Conservation (phyloP, 2,113 vertebrate genomes). For the Acrocephalus arundinaceus region DNA sequence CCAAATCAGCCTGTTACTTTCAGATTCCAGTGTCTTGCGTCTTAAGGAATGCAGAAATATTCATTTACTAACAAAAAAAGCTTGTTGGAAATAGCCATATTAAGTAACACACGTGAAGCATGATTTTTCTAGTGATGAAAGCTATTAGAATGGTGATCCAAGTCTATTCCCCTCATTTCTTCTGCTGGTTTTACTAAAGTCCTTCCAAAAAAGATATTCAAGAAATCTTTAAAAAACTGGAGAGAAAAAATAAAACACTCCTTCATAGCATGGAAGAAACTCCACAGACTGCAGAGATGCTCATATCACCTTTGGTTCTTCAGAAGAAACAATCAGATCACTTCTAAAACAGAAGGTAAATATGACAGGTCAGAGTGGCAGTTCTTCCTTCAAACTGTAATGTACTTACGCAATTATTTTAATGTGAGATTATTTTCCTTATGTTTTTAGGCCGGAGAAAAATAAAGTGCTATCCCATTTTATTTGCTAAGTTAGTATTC, state of each 20-base stretch:
- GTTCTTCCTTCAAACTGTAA: background rate
- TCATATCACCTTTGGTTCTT: conserved; percentile 73
- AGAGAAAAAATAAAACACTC: conserved; percentile 65
- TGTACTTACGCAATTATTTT: background rate
- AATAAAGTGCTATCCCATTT: background rate
- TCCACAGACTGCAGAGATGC: conserved; percentile 67
- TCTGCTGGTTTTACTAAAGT: conserved; percentile 76
- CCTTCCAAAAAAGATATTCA: conserved; percentile 71
- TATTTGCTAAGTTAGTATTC: background rate
- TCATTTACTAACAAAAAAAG: conserved; percentile 70
- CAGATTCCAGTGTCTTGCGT: conserved; percentile 67
- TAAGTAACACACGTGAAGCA: conserved; percentile 70
- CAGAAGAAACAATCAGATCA: conserved; percentile 81
- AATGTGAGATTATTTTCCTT: background rate
- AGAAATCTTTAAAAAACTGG: conserved; percentile 73
- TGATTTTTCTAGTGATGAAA: conserved; percentile 73
- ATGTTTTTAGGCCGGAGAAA: background rate
- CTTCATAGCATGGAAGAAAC: conserved; percentile 69
- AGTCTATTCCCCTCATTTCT: conserved; percentile 67
- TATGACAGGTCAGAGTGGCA: conserved; percentile 29
- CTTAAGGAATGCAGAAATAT: conserved; percentile 73
- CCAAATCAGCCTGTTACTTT: conserved; percentile 59
- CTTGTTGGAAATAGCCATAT: conserved; percentile 71
- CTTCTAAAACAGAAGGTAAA: conserved; percentile 78
- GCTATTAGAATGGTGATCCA: conserved; percentile 71